phyloP scores from a whole-genome alignment of 2,888 invertebrate genomes.

The Oasisia sp. region DNA sequence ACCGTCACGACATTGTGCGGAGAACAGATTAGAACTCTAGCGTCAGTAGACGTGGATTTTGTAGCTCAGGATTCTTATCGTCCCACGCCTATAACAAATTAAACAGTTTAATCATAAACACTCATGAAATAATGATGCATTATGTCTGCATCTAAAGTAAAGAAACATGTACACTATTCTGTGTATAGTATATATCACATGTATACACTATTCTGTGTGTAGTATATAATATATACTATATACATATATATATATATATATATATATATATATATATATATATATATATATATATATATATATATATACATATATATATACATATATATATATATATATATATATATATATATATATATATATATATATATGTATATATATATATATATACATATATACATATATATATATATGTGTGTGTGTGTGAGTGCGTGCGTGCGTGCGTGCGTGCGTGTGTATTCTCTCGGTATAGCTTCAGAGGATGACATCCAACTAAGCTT shows the following conservation, averaged over 20 bases:
- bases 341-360: conserved; percentile 32
- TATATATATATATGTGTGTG: conserved; percentile 32
- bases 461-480: background rate
- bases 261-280: background rate
- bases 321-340: conserved; percentile 25
- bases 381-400: conserved; percentile 31
- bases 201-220: too few species aligned
- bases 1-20: background rate
- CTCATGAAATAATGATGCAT: background rate
- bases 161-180: background rate
- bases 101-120: background rate
- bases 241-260: background rate
- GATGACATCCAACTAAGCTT: background rate
- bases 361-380: conserved; percentile 24
- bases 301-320: too few species aligned
- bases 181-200: background rate
- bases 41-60: background rate
- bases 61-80: background rate
- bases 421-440: conserved; percentile 25
- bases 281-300: conserved; percentile 19
- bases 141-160: background rate
- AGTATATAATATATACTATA: background rate
- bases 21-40: background rate
- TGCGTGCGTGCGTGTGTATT: background rate
- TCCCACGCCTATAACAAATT: background rate